Conservation (phyloP, 2,113 vertebrate genomes). For the Nesoenas mayeri region DNA sequence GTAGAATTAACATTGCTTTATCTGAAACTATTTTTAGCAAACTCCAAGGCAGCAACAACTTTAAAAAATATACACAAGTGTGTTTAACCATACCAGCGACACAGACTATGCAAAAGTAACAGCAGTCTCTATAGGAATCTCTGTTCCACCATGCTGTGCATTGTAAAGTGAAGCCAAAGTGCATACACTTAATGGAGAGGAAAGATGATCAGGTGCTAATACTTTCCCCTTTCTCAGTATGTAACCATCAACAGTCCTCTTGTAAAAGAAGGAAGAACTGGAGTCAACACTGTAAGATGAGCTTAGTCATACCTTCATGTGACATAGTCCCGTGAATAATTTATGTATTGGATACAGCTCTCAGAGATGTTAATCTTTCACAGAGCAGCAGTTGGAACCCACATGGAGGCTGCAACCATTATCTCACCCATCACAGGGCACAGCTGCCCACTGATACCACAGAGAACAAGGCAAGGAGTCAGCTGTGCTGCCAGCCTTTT, state of each 20-base stretch:
- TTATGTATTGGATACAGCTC: constrained; percentile 20
- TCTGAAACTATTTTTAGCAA: background rate
- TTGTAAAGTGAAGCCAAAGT: background rate
- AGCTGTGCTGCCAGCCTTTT: background rate
- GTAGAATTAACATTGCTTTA: background rate
- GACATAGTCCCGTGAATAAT: constrained; percentile 39
- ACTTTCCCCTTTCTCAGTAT: background rate
- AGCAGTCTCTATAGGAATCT: background rate
- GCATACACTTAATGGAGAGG: constrained; percentile 40
- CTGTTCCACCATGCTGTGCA: background rate
- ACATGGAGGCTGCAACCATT: background rate
- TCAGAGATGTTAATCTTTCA: constrained; percentile 36
- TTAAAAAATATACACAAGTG: background rate
- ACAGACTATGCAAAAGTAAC: background rate
- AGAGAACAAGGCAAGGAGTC: background rate
- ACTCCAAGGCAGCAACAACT: background rate
- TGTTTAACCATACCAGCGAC: background rate
- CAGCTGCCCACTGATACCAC: background rate
- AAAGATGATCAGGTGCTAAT: background rate
- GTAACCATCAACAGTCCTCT: background rate
- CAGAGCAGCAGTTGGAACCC: background rate
- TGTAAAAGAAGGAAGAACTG: background rate
- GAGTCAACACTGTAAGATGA: background rate
- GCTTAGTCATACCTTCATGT: background rate
- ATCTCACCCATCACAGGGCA: background rate